phyloP scores from a whole-genome alignment of 2,888 invertebrate genomes.

The Dicycla oo region DNA sequence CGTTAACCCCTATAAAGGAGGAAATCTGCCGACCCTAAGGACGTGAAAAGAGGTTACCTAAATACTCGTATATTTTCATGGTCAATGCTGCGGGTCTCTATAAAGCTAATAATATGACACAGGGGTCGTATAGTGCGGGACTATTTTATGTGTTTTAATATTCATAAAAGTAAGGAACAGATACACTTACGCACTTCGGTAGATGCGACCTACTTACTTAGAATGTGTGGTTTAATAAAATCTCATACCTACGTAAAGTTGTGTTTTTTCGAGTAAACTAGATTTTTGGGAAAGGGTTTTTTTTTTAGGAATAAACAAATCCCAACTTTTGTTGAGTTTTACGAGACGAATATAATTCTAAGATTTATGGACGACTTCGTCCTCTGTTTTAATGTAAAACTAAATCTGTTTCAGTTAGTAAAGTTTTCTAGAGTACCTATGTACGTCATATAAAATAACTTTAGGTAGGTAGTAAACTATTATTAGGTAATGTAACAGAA shows the following conservation, averaged over 20 bases:
- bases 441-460: background rate
- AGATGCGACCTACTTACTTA: slow-evolving; percentile 42
- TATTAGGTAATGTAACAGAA: background rate
- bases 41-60: slow-evolving; percentile 32
- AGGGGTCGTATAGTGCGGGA: slow-evolving; percentile 31
- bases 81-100: slow-evolving; percentile 30
- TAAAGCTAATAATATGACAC: slow-evolving; percentile 32
- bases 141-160: slow-evolving; percentile 54
- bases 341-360: slow-evolving; percentile 11
- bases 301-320: slow-evolving; percentile 32
- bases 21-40: slow-evolving; percentile 14
- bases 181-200: slow-evolving; percentile 29
- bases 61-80: slow-evolving; percentile 48
- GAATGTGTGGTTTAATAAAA: slow-evolving; percentile 40
- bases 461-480: background rate
- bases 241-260: slow-evolving; percentile 27
- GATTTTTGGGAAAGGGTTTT: slow-evolving; percentile 9
- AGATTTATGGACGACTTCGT: slow-evolving; percentile 8
- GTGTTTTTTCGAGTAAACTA: slow-evolving; percentile 20
- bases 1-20: slow-evolving; percentile 6
- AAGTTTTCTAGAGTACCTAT: background rate
- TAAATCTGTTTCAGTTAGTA: slow-evolving; percentile 9
- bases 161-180: slow-evolving; percentile 50
- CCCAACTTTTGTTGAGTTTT: slow-evolving; percentile 17
- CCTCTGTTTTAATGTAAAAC: slow-evolving; percentile 19